Percentiles rank a stretch among this genome's conserved stretches.
Conservation (phyloP, 2,888 invertebrate species). For the Dolomedes plantarius region DNA sequence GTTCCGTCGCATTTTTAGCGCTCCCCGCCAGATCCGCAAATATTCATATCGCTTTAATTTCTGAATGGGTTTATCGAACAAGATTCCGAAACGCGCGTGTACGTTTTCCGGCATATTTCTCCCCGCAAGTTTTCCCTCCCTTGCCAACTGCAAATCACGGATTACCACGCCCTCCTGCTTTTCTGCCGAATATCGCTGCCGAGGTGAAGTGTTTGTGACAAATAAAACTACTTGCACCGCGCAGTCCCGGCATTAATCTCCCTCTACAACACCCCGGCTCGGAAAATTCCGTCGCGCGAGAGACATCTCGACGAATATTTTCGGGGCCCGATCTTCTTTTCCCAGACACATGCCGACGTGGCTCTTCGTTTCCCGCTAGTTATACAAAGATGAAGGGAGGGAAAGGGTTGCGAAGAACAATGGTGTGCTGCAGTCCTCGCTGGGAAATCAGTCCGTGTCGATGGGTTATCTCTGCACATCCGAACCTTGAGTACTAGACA, state of each 20-base stretch:
- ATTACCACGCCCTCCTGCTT: slow-evolving; percentile 10
- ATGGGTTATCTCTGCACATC: too few relatives aligned
- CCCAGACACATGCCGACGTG: slow-evolving; percentile 42
- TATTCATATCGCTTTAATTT: slow-evolving; percentile 12
- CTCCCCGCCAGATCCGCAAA: background rate
- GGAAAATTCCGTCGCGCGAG: slow-evolving; percentile 14
- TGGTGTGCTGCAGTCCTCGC: slow-evolving; percentile 18
- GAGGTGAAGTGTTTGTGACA: slow-evolving; percentile 43
- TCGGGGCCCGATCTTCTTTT: slow-evolving; percentile 43
- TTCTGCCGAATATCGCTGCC: slow-evolving; percentile 24
- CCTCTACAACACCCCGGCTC: slow-evolving; percentile 23
- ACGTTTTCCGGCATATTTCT: background rate
- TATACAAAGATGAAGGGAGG: slow-evolving; percentile 26
- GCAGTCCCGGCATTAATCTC: slow-evolving; percentile 52
- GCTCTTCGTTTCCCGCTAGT: slow-evolving; percentile 62
- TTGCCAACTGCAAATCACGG: slow-evolving; percentile 11
- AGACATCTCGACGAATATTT: slow-evolving; percentile 52
- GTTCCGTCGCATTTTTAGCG: background rate
- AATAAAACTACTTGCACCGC: slow-evolving; percentile 58
- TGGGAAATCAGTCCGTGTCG: too few relatives aligned
- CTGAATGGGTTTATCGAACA: slow-evolving; percentile 10
- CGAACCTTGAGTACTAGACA: too few relatives aligned
- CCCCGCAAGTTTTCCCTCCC: background rate
- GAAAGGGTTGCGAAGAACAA: slow-evolving; percentile 14
- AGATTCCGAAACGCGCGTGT: background rate